phyloP scores from a whole-genome alignment of 64 coral and sea anemone genomes.

The Astreopora myriophthalma region DNA sequence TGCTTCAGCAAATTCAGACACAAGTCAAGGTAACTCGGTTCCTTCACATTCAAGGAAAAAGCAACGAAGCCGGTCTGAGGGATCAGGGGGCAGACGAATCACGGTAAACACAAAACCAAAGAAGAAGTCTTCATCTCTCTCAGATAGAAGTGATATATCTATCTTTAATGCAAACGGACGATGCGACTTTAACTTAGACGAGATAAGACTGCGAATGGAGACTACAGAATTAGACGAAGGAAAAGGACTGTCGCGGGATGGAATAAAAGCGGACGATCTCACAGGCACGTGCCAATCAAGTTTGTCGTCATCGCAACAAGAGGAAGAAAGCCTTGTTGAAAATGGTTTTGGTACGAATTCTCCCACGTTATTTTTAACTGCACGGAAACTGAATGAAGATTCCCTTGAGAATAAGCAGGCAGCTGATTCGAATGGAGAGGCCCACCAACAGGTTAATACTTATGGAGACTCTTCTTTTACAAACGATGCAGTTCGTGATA shows the following conservation, averaged over 20 bases:
- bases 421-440: neutral
- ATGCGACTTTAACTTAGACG: neutral
- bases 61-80: neutral
- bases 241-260: neutral
- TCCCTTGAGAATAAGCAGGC: neutral
- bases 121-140: neutral
- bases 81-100: neutral
- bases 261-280: neutral
- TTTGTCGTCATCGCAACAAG: neutral
- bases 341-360: too few species aligned
- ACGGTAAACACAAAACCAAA: neutral
- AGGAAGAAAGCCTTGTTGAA: neutral
- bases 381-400: neutral
- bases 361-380: neutral
- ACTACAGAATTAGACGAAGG: neutral
- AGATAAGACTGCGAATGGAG: neutral
- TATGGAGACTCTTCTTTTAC: neutral
- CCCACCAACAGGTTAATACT: neutral
- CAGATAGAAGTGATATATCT: neutral
- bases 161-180: neutral
- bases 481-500: neutral
- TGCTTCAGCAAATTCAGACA: neutral
- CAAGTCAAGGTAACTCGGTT: neutral
- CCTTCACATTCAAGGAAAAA: neutral
- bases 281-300: neutral